These are phyloP conservation scores for Erebia palarica DNA, from an alignment of 2,888 invertebrate species.

Conservation along the genomic window DNA sequence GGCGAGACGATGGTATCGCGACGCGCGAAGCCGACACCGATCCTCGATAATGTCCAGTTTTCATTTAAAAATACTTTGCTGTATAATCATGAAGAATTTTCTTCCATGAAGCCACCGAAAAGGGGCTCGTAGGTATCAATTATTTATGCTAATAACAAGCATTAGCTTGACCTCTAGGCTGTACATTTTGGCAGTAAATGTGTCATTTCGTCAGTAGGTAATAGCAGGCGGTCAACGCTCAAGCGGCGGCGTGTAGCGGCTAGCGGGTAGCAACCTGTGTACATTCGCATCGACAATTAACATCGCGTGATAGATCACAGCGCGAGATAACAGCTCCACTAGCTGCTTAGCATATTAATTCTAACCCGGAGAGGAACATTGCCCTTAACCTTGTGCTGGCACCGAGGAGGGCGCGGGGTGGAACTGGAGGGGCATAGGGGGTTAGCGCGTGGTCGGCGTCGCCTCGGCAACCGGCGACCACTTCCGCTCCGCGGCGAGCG, in stretches of 20 bases:
- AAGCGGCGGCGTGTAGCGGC: not conserved
- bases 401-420: constrained; percentile 2
- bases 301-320: constrained; percentile 31
- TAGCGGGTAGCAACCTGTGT: not conserved
- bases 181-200: not conserved
- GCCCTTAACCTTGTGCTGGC: constrained; percentile 62
- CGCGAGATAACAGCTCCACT: constrained; percentile 27
- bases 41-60: not conserved
- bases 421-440: constrained; percentile 5
- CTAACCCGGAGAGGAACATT: constrained; percentile 46
- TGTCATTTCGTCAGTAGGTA: too few species aligned
- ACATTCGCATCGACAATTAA: constrained; percentile 11
- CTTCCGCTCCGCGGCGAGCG: constrained; percentile 48
- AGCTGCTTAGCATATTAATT: constrained; percentile 21
- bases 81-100: not conserved
- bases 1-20: not conserved
- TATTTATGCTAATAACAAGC: not conserved
- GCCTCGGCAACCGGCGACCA: constrained; percentile 52
- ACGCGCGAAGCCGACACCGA: not conserved
- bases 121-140: not conserved
- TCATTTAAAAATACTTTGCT: too few species aligned
- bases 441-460: constrained; percentile 36
- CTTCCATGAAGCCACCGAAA: not conserved
- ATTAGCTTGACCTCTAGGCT: not conserved
- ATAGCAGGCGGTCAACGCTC: not conserved